Evolutionary conservation across 2,888 invertebrate genomes (phyloP), one percentile per base, ranked within the genome.

Genomic region (Melanophora roralis): DNA sequence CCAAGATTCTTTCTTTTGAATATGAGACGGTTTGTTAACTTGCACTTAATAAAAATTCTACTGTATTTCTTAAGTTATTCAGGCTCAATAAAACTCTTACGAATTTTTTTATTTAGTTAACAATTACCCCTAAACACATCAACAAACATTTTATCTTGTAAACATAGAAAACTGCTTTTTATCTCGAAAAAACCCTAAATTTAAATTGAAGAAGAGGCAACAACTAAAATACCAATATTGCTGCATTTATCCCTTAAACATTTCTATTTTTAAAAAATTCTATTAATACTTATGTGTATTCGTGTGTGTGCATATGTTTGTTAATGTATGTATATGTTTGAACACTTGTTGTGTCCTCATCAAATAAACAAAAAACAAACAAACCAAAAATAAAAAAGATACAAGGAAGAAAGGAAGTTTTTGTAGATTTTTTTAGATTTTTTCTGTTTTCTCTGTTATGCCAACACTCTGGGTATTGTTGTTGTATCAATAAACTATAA

Each of bases 401-500:
- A 45, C 59, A 47, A 23, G 21, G 32, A 78, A 51, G 60, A 16
- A 72, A 16, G 34, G 9, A 34, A 60, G 21, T 34, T 53, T 38
- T 57, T 43, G 19, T 55, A 14, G 32, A 36, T 23, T 11, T 8
- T 59, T 27, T 64, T 6, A 27, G 8, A 27, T 43, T 7, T 72
- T n/a, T 36, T 23, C 36, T 45, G 4, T 16, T 36, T 59, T 9
- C 38, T 47, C 55, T 72, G 40, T 72, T 67, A 55, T 72, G 67
- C 38, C 49, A 62, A 62, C 67, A 55, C 9, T 38, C 16, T 16
- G 14, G 43, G 51, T 51, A 34, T 45, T 64, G 16, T 55, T 64
- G 12, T 73, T 64, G 71, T 47, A 71, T 71, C 60, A 79, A 71
- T 75, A 74, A 79, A 69, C 32, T 79, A 75, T 79, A 65, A 38